Evolutionary conservation across 1,140 invertebrate species (phyloP), one percentile per base, ranked within the genome.

Genomic region (Achatina immaculata): DNA sequence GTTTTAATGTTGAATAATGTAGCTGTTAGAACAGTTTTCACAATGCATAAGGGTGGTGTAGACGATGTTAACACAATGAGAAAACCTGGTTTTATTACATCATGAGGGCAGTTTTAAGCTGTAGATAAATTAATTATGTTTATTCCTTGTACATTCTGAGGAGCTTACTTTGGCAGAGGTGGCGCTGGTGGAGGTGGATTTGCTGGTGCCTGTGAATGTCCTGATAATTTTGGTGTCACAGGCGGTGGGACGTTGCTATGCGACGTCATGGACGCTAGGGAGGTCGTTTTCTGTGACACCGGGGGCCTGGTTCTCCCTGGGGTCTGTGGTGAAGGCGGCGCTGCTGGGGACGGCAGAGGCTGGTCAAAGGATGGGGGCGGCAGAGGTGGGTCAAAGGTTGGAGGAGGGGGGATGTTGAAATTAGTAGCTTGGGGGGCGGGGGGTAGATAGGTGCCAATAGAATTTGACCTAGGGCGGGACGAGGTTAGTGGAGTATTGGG

Each of bases 361-460:
- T 51, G 31, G 4, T 74, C 51, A 65, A 72, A 38, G 38, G 38
- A 40, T 40, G 72, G 78, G 2, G 58, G 58, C 6, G 75, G 75
- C 11, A 31, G 31, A 38, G 75, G 75, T 24, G 75, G 31, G 4
- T 74, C 51, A 65, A 72, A 38, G 38, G 38, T 42, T 40, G 72
- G 78, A 58, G 78, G 73, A 3, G 66, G 42, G 58, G 79, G 79
- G 69, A 81, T 66, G 66, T 34, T 71, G 42, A 80, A 76, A 43
- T 21, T 77, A 51, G 82, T 68, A n/a, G 65, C 72, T 51, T 45
- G 79, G 31, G 75, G 42, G 36, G 76, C n/a, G 55, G 48, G 43
- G 66, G 71, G 78, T 31, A 66, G 73, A 73, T 69, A 73, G 38
- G 79, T 74, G 36, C 82, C 78, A 65, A 79, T 45, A 65, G 73